These are phyloP conservation scores for Homarus gammarus DNA, from an alignment of 2,888 invertebrate species.

Conservation along the genomic window DNA sequence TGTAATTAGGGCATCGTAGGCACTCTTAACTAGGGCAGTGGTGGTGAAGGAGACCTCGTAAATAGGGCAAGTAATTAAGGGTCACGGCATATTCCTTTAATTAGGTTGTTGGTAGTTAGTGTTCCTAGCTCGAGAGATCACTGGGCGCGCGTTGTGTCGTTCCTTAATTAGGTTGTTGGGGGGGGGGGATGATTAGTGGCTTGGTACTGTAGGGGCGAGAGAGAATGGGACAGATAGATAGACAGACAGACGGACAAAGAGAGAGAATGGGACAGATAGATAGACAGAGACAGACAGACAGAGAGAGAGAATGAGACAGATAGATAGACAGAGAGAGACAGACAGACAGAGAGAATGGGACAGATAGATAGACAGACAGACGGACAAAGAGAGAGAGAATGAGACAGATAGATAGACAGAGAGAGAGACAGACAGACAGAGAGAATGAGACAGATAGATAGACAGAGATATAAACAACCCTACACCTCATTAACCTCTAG, in stretches of 20 bases:
- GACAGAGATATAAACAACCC: too few species aligned
- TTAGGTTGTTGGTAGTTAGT: too few species aligned
- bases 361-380: not conserved
- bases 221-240: too few species aligned
- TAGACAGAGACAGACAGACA: not conserved
- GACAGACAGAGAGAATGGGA: not conserved
- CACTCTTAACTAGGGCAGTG: too few species aligned
- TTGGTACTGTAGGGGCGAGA: not conserved
- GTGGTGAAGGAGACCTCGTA: too few species aligned
- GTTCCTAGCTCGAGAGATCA: too few species aligned
- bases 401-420: not conserved
- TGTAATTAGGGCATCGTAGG: too few species aligned
- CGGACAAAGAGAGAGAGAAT: not conserved
- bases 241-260: too few species aligned
- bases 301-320: not conserved
- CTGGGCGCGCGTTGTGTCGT: not conserved
- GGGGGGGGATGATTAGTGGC: not conserved
- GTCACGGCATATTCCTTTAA: too few species aligned
- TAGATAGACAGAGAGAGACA: not conserved
- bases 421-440: slow-evolving; percentile 26
- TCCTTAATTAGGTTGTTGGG: not conserved
- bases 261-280: not conserved
- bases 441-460: not conserved
- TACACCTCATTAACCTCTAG: too few species aligned
- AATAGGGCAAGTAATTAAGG: too few species aligned